Evolutionary conservation across 2,888 invertebrate genomes (phyloP), one percentile per base, ranked within the genome.

Genomic region (Cyclophora punctaria): DNA sequence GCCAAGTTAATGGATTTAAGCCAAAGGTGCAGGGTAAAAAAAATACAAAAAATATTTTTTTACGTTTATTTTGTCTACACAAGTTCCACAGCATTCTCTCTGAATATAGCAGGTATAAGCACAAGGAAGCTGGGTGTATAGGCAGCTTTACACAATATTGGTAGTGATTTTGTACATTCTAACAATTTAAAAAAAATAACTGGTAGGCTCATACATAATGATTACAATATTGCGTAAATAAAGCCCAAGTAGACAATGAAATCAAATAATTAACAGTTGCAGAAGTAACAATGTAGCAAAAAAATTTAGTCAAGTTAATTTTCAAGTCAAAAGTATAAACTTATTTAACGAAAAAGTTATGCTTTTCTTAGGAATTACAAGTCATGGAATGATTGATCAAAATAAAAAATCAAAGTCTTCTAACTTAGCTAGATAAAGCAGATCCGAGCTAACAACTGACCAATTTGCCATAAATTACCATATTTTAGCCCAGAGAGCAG

Each of bases 61-160:
- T 1, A 20, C 20, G 20, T 20, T 20, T 20, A 20, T 20, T 20
- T 20, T 20, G 20, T 20, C 20, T 20, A 20, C 20, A 20, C 2
- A 20, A 5, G 62, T 45, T n/a, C 50, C 69, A 71, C 73, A 62
- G 68, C 83, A 66, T 84, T 83, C 69, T 72, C 87, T 87, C 85
- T 83, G 81, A 76, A 80, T 87, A 85, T 84, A 85, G 69, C 56
- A 7, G 53, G 69, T 83, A 85, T 86, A 86, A 67, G 59, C 83
- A 80, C 85, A 87, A 87, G 86, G 68, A 85, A 87, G 84, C 73
- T 76, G 71, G 56, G 64, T 5, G n/a, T 48, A 44, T 37, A 52
- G 68, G 75, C 75, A 62, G 60, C 75, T 80, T 85, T 83, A 81
- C 81, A 55, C 20, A 20, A 20, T 20, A 20, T 5, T n/a, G 37